Percentiles rank a stretch among this genome's conserved stretches.
Conservation (phyloP, 2,888 invertebrate genomes). For the Polyploca ridens region DNA sequence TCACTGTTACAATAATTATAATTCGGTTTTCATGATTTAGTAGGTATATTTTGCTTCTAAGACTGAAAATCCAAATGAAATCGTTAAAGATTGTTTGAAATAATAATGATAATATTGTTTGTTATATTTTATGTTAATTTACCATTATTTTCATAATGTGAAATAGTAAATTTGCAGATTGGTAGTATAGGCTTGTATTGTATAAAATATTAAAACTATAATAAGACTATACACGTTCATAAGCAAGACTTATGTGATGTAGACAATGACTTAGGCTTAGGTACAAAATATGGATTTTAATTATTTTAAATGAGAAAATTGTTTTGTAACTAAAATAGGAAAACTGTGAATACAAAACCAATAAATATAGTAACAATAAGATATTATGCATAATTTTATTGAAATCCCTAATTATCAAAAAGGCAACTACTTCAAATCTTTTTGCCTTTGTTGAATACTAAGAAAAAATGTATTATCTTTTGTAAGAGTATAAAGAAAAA, state of each 20-base stretch:
- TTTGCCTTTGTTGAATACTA: no score
- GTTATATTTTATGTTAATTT: conserved; percentile 13
- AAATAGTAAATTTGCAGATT: conserved; percentile 15
- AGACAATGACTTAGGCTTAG: conserved; percentile 82
- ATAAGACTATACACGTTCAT: conserved; percentile 32
- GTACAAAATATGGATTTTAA: conserved; percentile 71
- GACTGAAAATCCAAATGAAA: conserved; percentile 8
- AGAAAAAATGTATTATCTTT: no score
- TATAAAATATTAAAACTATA: conserved; percentile 24
- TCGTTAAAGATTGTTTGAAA: conserved; percentile 13
- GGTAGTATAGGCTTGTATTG: background rate
- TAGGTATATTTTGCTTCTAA: background rate
- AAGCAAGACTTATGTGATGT: conserved; percentile 62
- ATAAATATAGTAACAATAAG: conserved; percentile 76
- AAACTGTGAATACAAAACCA: conserved; percentile 81
- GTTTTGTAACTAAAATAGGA: conserved; percentile 82
- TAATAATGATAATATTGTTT: conserved; percentile 11
- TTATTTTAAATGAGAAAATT: conserved; percentile 68
- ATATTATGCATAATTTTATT: conserved; percentile 23
- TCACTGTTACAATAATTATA: background rate
- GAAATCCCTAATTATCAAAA: conserved; percentile 8
- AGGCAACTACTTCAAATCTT: background rate
- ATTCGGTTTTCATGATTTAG: background rate
- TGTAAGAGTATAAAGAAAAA: no score
- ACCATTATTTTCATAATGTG: no score